Base-by-base conservation (phyloP, 1,140 invertebrate species). In the Papilio machaon region DNA sequence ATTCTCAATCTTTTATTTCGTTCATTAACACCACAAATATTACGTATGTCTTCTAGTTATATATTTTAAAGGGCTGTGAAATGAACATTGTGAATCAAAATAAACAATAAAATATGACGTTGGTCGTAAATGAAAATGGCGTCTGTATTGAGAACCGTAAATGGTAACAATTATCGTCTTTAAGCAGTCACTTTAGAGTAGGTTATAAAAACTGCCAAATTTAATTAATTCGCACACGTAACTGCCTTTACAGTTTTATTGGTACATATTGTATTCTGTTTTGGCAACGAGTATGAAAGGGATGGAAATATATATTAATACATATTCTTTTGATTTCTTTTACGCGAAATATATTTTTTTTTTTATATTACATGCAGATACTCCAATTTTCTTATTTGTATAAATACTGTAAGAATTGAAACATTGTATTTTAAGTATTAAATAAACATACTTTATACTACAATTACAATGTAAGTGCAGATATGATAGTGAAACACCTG, bases 191-290 rank as follows among this genome's bases (percentile, higher is more conserved):
- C 30, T 70, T 70, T 70, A 64, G 58, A 60, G 19, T 60, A 35
- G 64, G 64, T 70, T 17, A 70, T 70, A 70, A 70, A 35, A 70
- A 35, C 23, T 70, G 64, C 30, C 13, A 35, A 35, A 70, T 70
- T 70, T 8, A 70, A 70, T 35, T 64, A 54, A 17, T 2, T 54
- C 52, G 52, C 17, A 54, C 2, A 54, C 52, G 15, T 17, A 43
- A 43, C 38, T 43, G 7, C 38, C 38, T 43, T 43, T 43, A 43
- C 38, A 43, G 4, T 4, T 43, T 6, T 43, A 43, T 7, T 43
- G 38, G 7, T 43, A 43, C 7, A 43, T 43, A 43, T 43, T 43
- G 38, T 43, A 30, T 7, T 43, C 38, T 43, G 38, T 43, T 43
- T 43, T 43, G 7, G 4, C 38, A 43, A 43, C 4, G 38, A 43